Conservation (phyloP, 1,140 invertebrate species). For the Aphidius gifuensis region DNA sequence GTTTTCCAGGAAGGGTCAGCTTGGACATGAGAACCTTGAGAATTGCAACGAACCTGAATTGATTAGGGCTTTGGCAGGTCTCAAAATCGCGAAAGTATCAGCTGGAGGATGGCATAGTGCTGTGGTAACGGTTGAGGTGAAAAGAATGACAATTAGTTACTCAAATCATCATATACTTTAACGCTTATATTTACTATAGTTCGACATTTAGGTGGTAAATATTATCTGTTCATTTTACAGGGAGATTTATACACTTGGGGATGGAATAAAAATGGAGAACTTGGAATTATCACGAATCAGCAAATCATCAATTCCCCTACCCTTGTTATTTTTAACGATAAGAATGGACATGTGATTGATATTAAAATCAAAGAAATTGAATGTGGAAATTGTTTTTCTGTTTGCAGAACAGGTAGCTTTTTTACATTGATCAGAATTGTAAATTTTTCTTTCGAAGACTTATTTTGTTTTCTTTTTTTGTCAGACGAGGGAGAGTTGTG, state of each 20-base stretch:
- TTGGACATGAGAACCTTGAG: constrained; percentile 72
- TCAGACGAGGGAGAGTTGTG: constrained; percentile 61
- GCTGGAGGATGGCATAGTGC: constrained; percentile 84
- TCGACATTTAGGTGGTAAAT: too few relatives aligned
- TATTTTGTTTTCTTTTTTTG: constrained; percentile 31
- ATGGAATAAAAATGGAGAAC: constrained; percentile 84
- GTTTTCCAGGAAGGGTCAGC: constrained; percentile 72
- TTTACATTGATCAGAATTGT: not conserved
- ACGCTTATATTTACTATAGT: too few relatives aligned
- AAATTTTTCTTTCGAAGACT: not conserved
- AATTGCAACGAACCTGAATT: constrained; percentile 61
- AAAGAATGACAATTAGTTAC: too few relatives aligned
- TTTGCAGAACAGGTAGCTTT: constrained; percentile 55
- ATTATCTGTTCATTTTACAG: constrained; percentile 28
- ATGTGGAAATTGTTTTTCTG: constrained; percentile 68
- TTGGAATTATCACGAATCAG: constrained; percentile 61
- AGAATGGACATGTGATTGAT: constrained; percentile 47
- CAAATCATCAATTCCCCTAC: constrained; percentile 54
- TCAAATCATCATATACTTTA: too few relatives aligned
- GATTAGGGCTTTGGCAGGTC: constrained; percentile 70
- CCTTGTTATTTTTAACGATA: constrained; percentile 57
- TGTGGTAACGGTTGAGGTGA: constrained; percentile 64
- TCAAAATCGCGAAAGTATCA: constrained; percentile 64
- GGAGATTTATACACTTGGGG: constrained; percentile 88
- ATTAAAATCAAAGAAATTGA: constrained; percentile 58